These are phyloP conservation scores for Temnothorax nylanderi DNA, from an alignment of 1,140 invertebrate genomes.

Conservation along the genomic window DNA sequence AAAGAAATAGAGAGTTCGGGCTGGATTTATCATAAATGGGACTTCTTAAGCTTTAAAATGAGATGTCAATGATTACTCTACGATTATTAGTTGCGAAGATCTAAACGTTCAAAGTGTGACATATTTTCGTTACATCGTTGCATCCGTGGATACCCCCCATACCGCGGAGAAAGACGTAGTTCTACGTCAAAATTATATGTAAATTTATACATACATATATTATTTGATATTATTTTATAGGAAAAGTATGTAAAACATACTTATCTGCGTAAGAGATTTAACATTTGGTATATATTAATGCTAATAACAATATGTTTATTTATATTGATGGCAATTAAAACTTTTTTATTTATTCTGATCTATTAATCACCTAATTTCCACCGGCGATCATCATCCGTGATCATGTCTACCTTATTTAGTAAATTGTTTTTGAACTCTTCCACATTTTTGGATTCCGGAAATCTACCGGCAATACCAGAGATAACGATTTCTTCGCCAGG, in stretches of 20 bases:
- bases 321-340: slow-evolving; percentile 5
- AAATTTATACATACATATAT: background rate
- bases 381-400: slow-evolving; percentile 91
- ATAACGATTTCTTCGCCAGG: slow-evolving; percentile 94
- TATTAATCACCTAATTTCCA: slow-evolving; percentile 89
- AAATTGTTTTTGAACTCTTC: slow-evolving; percentile 93
- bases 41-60: no score
- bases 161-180: no score
- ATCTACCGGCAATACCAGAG: slow-evolving; percentile 92
- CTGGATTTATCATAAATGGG: no score
- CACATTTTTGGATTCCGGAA: slow-evolving; percentile 94
- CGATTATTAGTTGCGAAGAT: no score
- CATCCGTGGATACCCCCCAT: no score
- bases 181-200: no score
- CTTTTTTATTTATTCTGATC: background rate
- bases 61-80: no score
- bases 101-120: no score
- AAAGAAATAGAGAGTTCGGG: no score
- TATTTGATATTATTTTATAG: background rate
- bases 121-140: no score
- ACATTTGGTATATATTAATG: background rate
- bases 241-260: background rate
- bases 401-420: slow-evolving; percentile 91
- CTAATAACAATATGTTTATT: background rate
- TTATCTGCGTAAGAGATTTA: background rate